Evolutionary conservation across 2,113 vertebrate species (phyloP).

Genomic region (Phycodurus eques): DNA sequence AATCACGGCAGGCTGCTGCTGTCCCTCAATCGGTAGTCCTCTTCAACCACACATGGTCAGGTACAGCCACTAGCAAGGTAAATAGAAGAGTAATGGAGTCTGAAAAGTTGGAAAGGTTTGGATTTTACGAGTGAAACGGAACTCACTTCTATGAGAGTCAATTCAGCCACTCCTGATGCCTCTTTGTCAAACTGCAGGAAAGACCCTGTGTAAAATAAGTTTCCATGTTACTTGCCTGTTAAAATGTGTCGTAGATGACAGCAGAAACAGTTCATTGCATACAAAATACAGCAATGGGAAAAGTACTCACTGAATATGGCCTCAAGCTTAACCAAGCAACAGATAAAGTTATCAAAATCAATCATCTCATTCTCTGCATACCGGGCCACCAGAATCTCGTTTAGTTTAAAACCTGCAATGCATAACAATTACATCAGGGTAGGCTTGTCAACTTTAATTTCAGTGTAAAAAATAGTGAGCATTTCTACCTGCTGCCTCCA

Average conservation of each 20-base stretch:
- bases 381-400: constrained; percentile 85
- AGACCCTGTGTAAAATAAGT: constrained; percentile 70
- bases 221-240: neutral
- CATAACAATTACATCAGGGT: neutral
- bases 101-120: constrained; percentile 2
- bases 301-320: constrained; percentile 90
- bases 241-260: neutral
- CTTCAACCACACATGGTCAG: constrained; percentile 80
- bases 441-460: neutral
- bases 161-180: constrained; percentile 77
- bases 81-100: constrained; percentile 8
- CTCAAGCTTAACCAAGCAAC: constrained; percentile 90
- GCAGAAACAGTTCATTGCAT: neutral
- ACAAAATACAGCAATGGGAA: neutral
- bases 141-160: constrained; percentile 82
- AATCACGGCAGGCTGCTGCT: constrained; percentile 33
- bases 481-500: constrained; percentile 85
- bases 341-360: constrained; percentile 90
- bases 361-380: constrained; percentile 83
- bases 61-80: constrained; percentile 74
- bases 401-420: constrained; percentile 84
- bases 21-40: constrained; percentile 10
- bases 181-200: constrained; percentile 80
- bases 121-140: neutral
- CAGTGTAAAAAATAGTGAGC: neutral